Conservation (phyloP, 2,113 vertebrate genomes). For the Agelaius phoeniceus region DNA sequence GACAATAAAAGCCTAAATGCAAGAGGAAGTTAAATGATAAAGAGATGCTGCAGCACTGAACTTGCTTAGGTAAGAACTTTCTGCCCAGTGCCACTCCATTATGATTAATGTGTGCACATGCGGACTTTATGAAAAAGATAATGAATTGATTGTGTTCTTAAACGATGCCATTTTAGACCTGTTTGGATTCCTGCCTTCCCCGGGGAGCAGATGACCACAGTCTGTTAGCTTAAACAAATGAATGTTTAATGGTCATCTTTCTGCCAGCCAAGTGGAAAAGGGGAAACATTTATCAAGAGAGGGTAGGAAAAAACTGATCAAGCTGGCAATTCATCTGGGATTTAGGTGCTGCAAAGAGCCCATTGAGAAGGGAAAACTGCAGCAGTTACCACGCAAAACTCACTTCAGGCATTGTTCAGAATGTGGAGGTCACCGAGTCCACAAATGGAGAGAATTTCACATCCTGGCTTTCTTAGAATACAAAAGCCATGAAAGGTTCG, state of each 20-base stretch:
- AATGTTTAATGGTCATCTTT: constrained; percentile 66
- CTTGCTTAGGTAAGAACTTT: constrained; percentile 79
- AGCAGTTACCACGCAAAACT: neutral
- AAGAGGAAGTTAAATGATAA: constrained; percentile 71
- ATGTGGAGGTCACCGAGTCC: neutral
- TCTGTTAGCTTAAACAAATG: constrained; percentile 76
- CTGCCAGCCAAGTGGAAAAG: constrained; percentile 64
- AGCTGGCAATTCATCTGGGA: neutral
- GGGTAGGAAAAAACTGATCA: constrained; percentile 40
- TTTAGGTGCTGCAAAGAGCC: constrained; percentile 3
- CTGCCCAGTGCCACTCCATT: constrained; percentile 48
- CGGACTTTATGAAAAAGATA: constrained; percentile 78
- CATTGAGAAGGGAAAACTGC: neutral
- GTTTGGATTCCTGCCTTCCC: constrained; percentile 66
- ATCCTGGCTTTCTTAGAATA: neutral
- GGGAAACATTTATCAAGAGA: constrained; percentile 66
- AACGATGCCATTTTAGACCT: constrained; percentile 68
- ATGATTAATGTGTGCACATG: constrained; percentile 74
- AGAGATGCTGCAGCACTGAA: constrained; percentile 64
- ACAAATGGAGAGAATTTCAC: neutral
- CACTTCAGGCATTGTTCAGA: neutral
- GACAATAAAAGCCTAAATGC: constrained; percentile 70
- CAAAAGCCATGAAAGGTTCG: neutral
- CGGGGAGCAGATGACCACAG: constrained; percentile 62
- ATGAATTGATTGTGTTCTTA: constrained; percentile 75